These are phyloP conservation scores for Myotis lucifugus DNA, from an alignment of 2,113 vertebrate species.

Conservation along the genomic window DNA sequence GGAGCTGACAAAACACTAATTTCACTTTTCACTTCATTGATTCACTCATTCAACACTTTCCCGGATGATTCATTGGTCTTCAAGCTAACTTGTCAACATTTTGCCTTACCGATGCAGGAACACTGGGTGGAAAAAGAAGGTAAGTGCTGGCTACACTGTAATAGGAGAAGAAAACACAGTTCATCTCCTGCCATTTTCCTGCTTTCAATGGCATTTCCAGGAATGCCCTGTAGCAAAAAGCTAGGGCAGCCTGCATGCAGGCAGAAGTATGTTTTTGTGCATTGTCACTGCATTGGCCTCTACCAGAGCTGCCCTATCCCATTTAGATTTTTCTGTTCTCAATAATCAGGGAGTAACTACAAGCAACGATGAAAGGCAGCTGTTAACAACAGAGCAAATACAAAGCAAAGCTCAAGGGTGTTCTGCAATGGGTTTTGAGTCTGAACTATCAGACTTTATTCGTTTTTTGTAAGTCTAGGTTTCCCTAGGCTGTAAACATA, in stretches of 20 bases:
- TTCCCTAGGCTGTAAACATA: constrained; percentile 42
- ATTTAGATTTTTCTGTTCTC: background rate
- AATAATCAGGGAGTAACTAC: background rate
- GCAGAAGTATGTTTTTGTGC: background rate
- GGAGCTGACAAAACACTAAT: constrained; percentile 22
- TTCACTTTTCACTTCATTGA: constrained; percentile 51
- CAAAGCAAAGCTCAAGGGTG: background rate
- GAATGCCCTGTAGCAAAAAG: background rate
- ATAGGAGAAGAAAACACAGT: background rate
- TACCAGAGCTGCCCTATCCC: background rate
- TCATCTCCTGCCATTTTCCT: background rate
- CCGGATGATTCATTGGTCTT: constrained; percentile 29
- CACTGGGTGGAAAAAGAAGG: background rate
- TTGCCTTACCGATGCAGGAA: background rate
- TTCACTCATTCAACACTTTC: constrained; percentile 38
- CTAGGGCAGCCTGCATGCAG: background rate
- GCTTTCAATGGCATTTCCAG: constrained; percentile 47
- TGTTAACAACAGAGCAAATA: background rate
- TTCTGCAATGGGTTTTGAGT: background rate
- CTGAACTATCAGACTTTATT: constrained; percentile 38
- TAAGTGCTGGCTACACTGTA: background rate
- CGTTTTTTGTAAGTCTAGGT: background rate
- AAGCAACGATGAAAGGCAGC: background rate
- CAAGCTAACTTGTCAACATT: constrained; percentile 50
- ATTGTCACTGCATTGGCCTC: background rate